Base-by-base conservation (phyloP, 2,888 invertebrate genomes). In the Andrena minutula region DNA sequence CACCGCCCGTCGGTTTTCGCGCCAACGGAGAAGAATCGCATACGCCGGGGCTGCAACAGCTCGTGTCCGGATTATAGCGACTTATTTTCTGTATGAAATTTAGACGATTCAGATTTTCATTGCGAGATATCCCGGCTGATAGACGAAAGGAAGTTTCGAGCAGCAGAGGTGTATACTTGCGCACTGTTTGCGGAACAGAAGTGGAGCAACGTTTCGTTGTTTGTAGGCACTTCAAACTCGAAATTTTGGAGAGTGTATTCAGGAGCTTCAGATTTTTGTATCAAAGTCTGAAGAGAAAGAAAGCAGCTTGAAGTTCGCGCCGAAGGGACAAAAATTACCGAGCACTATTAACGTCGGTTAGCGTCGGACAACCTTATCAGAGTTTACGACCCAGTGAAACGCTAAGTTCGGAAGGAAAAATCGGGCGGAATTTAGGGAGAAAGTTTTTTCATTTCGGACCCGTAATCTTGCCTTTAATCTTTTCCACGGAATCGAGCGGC, bases 371-470 rank as follows among this genome's bases (percentile, higher is more conserved):
- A 26, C 64, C 56, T 58, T 64, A 76, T 73, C 76, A 26, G 63
- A 32, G 64, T 76, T 76, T 65, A 64, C 35, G 64, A 47, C 23
- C 47, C 58, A 60, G 58, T 65, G 65, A 74, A 76, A 35, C 32
- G 28, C 41, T n/a, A 8, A 32, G 28, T n/a, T 58, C n/a, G 6
- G 32, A 35, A 8, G 7, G 41, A 28, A 47, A 75, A 20, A 30
- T 41, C 56, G 58, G 35, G 7, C 56, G 20, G 35, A 60, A 60
- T 77, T 75, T 77, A 65, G 75, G 32, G 10, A 41, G 35, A 65
- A 75, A 75, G 75, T 77, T 65, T 65, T 74, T 75, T 77, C 75
- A 65, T 77, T 75, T 65, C 65, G 49, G 20, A 20, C 75, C 2
- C 4, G 64, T 49, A 77, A 75, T 75, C 75, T 58, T 60, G 10